Evolutionary conservation across 2,888 invertebrate species (phyloP).

Genomic region (Sarcophaga caerulescens): DNA sequence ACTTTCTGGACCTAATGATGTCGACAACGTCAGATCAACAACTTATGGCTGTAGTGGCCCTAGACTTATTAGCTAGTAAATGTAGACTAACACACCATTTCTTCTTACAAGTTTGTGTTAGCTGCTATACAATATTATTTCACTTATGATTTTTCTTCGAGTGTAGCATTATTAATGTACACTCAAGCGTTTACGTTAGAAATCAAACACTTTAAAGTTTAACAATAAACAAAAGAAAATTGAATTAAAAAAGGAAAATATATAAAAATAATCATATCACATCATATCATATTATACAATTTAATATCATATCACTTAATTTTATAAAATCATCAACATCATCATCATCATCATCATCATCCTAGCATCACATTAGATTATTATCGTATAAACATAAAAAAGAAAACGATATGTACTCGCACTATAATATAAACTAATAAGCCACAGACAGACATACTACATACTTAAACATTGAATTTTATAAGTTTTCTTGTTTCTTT

Average conservation of each 20-base stretch:
- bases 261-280: conserved; percentile 41
- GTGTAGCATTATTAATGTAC: background rate
- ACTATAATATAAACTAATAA: background rate
- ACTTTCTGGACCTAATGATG: no score
- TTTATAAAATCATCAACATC: no score
- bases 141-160: background rate
- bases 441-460: no score
- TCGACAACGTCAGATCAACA: no score
- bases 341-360: no score
- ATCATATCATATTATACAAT: background rate
- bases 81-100: no score
- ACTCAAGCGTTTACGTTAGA: background rate
- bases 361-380: background rate
- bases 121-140: background rate
- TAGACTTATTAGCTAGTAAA: no score
- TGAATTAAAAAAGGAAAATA: conserved; percentile 11
- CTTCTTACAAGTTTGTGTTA: background rate
- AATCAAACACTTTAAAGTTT: background rate
- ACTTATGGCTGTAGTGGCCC: no score
- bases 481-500: no score
- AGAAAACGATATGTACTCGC: background rate
- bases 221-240: background rate
- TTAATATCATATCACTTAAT: no score
- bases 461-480: no score
- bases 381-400: conserved; percentile 21